Evolutionary conservation across 2,888 invertebrate genomes (phyloP).

Genomic region (Thelaira solivaga): DNA sequence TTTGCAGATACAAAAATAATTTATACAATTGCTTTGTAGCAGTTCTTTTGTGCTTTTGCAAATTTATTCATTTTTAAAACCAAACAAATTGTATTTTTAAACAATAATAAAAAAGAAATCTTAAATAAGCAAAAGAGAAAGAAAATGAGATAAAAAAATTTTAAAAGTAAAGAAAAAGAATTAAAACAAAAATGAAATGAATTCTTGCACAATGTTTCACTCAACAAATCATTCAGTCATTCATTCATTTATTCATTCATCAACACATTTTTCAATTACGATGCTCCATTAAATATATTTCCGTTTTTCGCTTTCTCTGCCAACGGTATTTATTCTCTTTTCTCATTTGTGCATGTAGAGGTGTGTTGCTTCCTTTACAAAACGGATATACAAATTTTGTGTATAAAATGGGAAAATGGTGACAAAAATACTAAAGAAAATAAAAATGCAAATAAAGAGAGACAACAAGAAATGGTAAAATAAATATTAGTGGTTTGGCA

Average conservation of each 20-base stretch:
- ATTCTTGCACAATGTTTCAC: slow-evolving; percentile 19
- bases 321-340: slow-evolving; percentile 13
- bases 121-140: neutral
- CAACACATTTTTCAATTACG: slow-evolving; percentile 52
- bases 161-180: no score
- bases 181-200: neutral
- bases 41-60: neutral
- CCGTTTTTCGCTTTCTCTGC: slow-evolving; percentile 41
- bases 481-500: slow-evolving; percentile 19
- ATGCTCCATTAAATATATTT: slow-evolving; percentile 51
- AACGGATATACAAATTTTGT: slow-evolving; percentile 35
- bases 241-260: slow-evolving; percentile 4
- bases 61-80: neutral
- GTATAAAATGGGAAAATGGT: slow-evolving; percentile 35
- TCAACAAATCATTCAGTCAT: slow-evolving; percentile 52
- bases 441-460: no score
- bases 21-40: slow-evolving; percentile 6
- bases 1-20: neutral
- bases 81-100: neutral
- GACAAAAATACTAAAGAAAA: no score
- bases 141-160: neutral
- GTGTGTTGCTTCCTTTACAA: slow-evolving; percentile 7
- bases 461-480: slow-evolving; percentile 21
- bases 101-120: neutral
- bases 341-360: neutral